phyloP scores from a whole-genome alignment of 2,888 invertebrate species.

The Habroteleia sp. region DNA sequence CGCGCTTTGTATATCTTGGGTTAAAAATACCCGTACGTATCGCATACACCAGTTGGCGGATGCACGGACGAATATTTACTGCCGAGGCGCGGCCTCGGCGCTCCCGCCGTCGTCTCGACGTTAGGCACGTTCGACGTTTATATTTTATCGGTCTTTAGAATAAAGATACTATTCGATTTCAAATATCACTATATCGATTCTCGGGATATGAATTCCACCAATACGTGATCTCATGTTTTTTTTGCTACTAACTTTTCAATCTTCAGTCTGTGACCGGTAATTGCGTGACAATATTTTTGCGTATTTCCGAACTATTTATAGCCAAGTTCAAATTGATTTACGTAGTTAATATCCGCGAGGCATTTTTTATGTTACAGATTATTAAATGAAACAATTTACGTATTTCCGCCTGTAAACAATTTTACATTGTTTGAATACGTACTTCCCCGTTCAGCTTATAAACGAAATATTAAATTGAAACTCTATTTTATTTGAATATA shows the following conservation, averaged over 20 bases:
- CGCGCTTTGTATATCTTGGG: slow-evolving; percentile 75
- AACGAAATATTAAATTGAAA: too few species aligned
- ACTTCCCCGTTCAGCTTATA: too few species aligned
- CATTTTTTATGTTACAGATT: too few species aligned
- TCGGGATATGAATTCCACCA: slow-evolving; percentile 32
- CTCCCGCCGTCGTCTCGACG: slow-evolving; percentile 43
- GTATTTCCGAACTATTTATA: too few species aligned
- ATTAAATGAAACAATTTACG: too few species aligned
- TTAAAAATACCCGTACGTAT: slow-evolving; percentile 76
- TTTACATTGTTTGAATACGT: too few species aligned
- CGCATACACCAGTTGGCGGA: slow-evolving; percentile 65
- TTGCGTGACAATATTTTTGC: slow-evolving; percentile 42
- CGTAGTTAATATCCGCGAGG: too few species aligned
- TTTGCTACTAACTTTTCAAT: slow-evolving; percentile 43
- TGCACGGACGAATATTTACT: slow-evolving; percentile 65
- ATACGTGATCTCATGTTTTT: slow-evolving; percentile 44
- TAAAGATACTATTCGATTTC: slow-evolving; percentile 61
- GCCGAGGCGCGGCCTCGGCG: slow-evolving; percentile 49
- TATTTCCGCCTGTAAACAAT: too few species aligned
- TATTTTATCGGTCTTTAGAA: slow-evolving; percentile 65
- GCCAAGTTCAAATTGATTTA: too few species aligned
- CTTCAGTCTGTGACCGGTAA: slow-evolving; percentile 21
- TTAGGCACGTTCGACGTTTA: slow-evolving; percentile 67
- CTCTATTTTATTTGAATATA: too few species aligned
- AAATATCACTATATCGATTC: slow-evolving; percentile 58